Conservation (phyloP, 2,113 vertebrate species). For the Hemichromis elongatus region DNA sequence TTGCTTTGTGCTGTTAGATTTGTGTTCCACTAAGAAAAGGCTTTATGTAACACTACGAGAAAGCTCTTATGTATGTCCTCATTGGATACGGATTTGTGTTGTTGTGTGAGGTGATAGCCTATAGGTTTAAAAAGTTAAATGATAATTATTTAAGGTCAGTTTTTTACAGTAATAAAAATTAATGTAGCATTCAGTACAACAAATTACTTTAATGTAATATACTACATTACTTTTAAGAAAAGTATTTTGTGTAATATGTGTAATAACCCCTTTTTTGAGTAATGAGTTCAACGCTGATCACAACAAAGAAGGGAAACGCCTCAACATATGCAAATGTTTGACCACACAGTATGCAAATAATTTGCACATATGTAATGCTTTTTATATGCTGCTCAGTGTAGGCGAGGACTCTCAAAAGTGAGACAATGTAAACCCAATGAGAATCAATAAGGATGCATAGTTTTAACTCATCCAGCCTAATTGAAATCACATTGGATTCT, state of each 20-base stretch:
- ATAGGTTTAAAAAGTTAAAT: not conserved
- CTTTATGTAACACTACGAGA: not conserved
- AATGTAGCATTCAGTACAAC: not conserved
- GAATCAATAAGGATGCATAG: accelerated
- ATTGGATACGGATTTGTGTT: not conserved
- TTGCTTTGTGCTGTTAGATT: not conserved
- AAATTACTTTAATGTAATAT: accelerated
- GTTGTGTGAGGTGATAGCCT: accelerated
- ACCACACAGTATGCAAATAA: not conserved
- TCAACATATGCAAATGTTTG: not conserved
- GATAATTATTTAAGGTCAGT: not conserved
- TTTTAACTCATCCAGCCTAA: not conserved
- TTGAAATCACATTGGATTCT: not conserved
- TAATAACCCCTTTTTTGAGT: not conserved
- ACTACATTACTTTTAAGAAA: not conserved
- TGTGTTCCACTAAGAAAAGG: not conserved
- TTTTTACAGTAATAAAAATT: not conserved
- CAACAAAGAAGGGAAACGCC: accelerated
- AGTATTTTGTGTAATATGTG: not conserved
- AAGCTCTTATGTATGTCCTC: not conserved
- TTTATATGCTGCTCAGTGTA: not conserved
- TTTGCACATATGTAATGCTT: not conserved
- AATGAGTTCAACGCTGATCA: not conserved
- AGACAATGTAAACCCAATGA: not conserved
- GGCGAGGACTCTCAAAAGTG: accelerated